phyloP scores from a whole-genome alignment of 2,797 vertebrate genomes.

The Lepus townsendii region DNA sequence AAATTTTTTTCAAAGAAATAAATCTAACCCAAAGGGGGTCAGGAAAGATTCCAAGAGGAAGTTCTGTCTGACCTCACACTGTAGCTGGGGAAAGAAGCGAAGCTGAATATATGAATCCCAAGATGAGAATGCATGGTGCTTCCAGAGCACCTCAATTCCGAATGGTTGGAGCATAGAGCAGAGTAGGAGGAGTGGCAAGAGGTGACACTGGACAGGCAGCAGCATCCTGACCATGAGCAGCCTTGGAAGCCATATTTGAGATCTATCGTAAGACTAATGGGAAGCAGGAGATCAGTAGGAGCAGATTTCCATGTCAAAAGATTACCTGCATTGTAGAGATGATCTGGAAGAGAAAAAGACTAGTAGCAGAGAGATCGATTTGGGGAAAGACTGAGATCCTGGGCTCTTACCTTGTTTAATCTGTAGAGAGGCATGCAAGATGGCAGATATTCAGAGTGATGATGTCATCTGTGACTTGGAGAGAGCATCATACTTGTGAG shows the following conservation, averaged over 20 bases:
- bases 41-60: background rate
- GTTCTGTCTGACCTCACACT: background rate
- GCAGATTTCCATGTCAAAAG: background rate
- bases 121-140: background rate
- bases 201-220: background rate
- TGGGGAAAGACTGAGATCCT: background rate
- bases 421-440: slow-evolving; percentile 18
- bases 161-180: background rate
- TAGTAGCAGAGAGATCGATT: background rate
- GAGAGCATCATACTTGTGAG: background rate
- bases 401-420: background rate
- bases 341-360: background rate
- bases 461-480: background rate
- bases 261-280: background rate
- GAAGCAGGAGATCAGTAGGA: background rate
- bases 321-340: background rate
- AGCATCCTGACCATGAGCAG: background rate
- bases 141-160: background rate
- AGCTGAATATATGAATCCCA: background rate
- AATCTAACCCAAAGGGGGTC: background rate
- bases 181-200: background rate
- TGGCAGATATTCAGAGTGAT: background rate
- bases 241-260: background rate
- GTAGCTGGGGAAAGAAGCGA: background rate
- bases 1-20: too few species aligned